These are phyloP conservation scores for Gerris buenoi DNA, from an alignment of 1,140 invertebrate species.

Conservation along the genomic window DNA sequence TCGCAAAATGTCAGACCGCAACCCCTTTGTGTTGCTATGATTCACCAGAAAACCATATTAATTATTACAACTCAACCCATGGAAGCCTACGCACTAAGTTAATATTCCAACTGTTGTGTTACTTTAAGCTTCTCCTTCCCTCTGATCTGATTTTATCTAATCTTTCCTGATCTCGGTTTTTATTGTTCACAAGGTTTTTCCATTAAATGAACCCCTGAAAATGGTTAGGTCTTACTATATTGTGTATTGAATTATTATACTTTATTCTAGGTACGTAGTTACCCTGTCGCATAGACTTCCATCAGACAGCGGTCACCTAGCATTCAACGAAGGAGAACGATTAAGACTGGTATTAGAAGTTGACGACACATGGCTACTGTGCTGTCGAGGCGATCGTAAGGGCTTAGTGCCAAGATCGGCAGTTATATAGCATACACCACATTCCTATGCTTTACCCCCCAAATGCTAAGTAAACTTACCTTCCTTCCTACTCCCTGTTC, in stretches of 20 bases:
- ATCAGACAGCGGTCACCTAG: constrained; percentile 59
- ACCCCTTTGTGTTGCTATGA: no score
- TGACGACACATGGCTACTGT: constrained; percentile 58
- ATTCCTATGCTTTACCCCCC: not conserved
- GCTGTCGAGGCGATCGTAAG: constrained; percentile 57
- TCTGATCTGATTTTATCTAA: no score
- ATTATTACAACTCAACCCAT: no score
- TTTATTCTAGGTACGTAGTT: constrained; percentile 45
- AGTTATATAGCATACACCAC: constrained; percentile 33
- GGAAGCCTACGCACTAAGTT: no score
- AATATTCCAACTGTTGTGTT: no score
- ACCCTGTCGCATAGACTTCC: constrained; percentile 55
- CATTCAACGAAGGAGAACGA: constrained; percentile 59
- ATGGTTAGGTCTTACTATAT: no score
- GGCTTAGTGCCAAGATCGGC: constrained; percentile 58
- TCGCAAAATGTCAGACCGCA: no score
- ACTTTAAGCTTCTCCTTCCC: not conserved
- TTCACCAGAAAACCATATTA: no score
- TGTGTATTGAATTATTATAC: not conserved
- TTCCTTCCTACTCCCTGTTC: no score
- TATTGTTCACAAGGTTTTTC: no score
- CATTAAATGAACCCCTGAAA: no score
- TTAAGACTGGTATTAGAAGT: constrained; percentile 58
- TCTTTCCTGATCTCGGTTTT: no score
- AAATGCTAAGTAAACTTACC: not conserved